phyloP scores from a whole-genome alignment of 2,113 vertebrate genomes.

The Lucifuga dentata region DNA sequence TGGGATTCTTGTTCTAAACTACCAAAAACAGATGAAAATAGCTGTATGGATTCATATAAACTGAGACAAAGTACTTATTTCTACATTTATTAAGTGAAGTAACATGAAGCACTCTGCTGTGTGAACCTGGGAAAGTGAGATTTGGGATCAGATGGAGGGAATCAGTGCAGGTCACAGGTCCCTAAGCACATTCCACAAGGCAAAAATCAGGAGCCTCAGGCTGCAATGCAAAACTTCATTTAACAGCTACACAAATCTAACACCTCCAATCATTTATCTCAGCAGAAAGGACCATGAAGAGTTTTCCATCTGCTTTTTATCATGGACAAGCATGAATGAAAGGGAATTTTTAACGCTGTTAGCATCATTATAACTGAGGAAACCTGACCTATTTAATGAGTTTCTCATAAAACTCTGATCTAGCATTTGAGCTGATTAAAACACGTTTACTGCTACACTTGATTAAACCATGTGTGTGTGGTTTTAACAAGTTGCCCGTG shows the following conservation, averaged over 20 bases:
- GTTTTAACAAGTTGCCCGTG: no score
- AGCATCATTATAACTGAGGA: no score
- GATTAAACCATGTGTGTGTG: no score
- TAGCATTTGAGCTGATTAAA: no score
- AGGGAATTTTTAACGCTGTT: no score
- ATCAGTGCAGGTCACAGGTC: constrained; percentile 10
- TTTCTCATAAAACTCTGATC: no score
- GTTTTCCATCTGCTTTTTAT: constrained; percentile 13
- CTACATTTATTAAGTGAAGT: no score
- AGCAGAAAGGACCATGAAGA: constrained; percentile 1
- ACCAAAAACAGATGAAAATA: neutral
- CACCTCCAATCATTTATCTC: constrained; percentile 22
- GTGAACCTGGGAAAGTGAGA: neutral
- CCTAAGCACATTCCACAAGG: constrained; percentile 34
- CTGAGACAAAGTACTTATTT: neutral
- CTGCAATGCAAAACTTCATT: neutral
- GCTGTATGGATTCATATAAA: neutral
- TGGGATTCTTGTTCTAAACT: neutral
- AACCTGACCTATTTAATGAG: no score
- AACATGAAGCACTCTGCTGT: no score
- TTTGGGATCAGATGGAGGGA: neutral
- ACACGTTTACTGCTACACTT: no score
- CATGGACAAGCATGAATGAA: no score
- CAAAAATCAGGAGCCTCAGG: neutral
- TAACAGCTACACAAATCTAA: neutral